These are phyloP conservation scores for Drepanosiphum platanoidis DNA, from an alignment of 2,888 invertebrate genomes.

Conservation along the genomic window DNA sequence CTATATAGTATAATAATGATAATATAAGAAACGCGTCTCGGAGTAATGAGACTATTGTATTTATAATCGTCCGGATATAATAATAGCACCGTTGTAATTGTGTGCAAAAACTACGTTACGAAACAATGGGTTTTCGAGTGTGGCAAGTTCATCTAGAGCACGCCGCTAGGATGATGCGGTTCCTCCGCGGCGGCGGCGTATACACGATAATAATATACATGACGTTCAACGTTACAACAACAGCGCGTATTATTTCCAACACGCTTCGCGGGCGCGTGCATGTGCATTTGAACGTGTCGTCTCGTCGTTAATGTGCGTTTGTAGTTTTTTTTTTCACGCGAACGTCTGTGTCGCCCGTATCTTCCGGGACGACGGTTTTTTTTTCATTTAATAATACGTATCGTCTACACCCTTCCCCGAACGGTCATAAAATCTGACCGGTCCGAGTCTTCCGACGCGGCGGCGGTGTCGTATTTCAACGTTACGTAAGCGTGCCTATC, in stretches of 20 bases:
- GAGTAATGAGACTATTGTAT: not conserved
- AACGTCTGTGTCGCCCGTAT: not conserved
- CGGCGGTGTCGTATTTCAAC: too few species aligned
- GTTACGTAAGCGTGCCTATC: too few species aligned
- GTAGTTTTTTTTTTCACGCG: not conserved
- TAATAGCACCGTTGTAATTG: not conserved
- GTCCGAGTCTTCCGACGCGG: not conserved
- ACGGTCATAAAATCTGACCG: not conserved
- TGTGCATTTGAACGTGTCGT: not conserved
- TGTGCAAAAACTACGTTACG: not conserved
- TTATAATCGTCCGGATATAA: not conserved
- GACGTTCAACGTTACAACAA: not conserved
- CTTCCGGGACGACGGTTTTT: too few species aligned
- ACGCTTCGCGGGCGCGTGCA: not conserved
- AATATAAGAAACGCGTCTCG: not conserved
- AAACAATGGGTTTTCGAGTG: slow-evolving; percentile 25
- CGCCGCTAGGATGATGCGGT: not conserved
- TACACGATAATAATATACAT: not conserved
- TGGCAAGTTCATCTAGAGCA: slow-evolving; percentile 26
- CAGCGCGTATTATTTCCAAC: not conserved
- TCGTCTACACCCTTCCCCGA: too few species aligned
- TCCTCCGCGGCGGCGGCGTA: not conserved
- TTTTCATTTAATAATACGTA: too few species aligned
- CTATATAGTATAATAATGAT: not conserved
- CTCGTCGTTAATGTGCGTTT: not conserved